A percentile compares a stretch with the other conserved stretches of the same genome.
Conservation (phyloP, 2,888 invertebrate genomes). For the Syrista parreyssii region DNA sequence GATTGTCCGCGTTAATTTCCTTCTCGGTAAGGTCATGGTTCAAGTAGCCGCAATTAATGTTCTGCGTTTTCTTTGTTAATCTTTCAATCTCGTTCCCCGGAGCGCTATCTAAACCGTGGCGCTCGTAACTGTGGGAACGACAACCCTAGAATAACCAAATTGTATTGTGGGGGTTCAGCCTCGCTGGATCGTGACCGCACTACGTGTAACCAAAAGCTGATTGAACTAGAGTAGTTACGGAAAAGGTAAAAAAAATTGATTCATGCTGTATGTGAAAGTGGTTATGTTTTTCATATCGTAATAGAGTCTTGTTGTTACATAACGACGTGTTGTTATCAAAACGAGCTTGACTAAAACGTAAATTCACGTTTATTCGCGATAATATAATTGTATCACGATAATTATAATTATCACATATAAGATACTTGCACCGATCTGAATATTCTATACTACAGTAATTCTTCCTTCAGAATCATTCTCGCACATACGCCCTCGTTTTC, state of each 20-base stretch:
- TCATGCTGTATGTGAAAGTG: not conserved
- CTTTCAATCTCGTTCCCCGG: conserved; percentile 35
- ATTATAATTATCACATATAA: not conserved
- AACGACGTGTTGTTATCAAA: not conserved
- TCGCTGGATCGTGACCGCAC: not conserved
- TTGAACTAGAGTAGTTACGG: not conserved
- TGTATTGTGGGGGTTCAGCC: not conserved
- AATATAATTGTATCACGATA: too few relatives aligned
- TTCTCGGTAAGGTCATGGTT: conserved; percentile 32
- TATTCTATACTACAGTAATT: not conserved
- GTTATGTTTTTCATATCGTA: not conserved
- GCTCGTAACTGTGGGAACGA: conserved; percentile 36
- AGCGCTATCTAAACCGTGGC: conserved; percentile 38
- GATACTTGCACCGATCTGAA: not conserved
- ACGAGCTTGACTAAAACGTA: not conserved
- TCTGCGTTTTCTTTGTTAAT: conserved; percentile 33
- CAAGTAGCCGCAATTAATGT: conserved; percentile 41
- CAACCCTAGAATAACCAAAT: not conserved
- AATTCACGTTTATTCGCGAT: not conserved
- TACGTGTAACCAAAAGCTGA: not conserved
- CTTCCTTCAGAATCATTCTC: not conserved
- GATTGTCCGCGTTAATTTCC: not conserved
- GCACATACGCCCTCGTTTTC: not conserved
- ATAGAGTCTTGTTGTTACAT: too few relatives aligned
- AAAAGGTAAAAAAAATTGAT: not conserved